Base-by-base conservation (phyloP, 1,140 invertebrate genomes). In the Rhopalosiphum padi region DNA sequence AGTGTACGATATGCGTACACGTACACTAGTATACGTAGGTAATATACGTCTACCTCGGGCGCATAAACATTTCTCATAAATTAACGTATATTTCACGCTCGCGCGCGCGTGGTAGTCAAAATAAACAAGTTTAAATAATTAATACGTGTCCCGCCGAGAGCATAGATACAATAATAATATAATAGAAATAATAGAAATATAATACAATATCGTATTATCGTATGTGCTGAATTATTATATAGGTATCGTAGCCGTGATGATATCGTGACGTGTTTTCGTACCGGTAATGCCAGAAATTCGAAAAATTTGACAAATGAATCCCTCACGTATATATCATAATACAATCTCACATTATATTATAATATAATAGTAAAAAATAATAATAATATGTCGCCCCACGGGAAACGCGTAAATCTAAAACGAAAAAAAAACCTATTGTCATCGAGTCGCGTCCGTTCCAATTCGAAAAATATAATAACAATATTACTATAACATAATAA, bases 321-420 rank as follows among this genome's bases (percentile, higher is more conserved):
- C 30, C 60, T 15, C 30, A 15, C 11, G 60, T 18, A n/a, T 35
- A 77, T 77, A 77, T 68, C 30, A 77, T 77, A 68, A 11, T n/a
- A 77, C 18, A n/a, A 68, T n/a, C 60, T 77, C 60, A 35, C 18
- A 15, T 68, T 68, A n/a, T n/a, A n/a, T 15, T 68, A 30, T 68
- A 30, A 68, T 68, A 77, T 77, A n/a, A 83, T 83, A 7, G 35
- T 23, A 35, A 18, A 35, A 60, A 68, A 68, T 18, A 77, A 77
- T 77, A 77, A 35, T 77, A 77, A n/a, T 68, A 83, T 37, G 77
- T 37, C 35, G 77, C 21, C 35, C n/a, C 60, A 23, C 60, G 60
- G 60, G 60, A 77, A 77, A 77, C 60, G 60, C 77, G 77, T 83
- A 83, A 83, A 83, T 83, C 77, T 83, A 83, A 83, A 77, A 77